These are phyloP conservation scores for Urechis unicinctus DNA, from an alignment of 2,888 invertebrate genomes.

Conservation along the genomic window DNA sequence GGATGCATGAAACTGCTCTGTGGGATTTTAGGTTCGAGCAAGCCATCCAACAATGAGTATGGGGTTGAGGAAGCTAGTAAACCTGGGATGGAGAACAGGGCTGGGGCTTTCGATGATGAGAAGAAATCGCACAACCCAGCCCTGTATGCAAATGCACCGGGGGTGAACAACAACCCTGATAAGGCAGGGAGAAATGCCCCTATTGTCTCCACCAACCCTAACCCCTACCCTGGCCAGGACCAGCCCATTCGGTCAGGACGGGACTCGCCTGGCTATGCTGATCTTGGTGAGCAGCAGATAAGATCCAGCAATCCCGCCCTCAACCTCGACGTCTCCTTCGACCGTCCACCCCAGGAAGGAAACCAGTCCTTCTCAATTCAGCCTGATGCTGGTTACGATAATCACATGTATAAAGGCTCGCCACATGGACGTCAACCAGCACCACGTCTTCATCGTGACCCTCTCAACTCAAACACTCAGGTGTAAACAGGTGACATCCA, in stretches of 20 bases:
- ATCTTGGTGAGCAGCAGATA: not conserved
- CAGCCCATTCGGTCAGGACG: not conserved
- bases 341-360: not conserved
- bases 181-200: too few relatives aligned
- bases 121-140: too few relatives aligned
- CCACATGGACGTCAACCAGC: too few relatives aligned
- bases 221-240: not conserved
- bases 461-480: too few relatives aligned
- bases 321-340: not conserved
- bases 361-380: not conserved
- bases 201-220: not conserved
- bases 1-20: too few relatives aligned
- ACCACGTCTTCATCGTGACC: too few relatives aligned
- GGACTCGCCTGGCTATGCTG: not conserved
- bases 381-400: not conserved
- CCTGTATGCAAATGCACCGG: not conserved
- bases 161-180: not conserved
- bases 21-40: too few relatives aligned
- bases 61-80: too few relatives aligned
- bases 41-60: too few relatives aligned
- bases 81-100: too few relatives aligned
- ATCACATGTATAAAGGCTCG: not conserved
- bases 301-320: not conserved
- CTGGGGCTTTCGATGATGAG: too few relatives aligned
- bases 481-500: too few relatives aligned